Conservation (phyloP, 2,888 invertebrate species). For the Cabera pusaria region DNA sequence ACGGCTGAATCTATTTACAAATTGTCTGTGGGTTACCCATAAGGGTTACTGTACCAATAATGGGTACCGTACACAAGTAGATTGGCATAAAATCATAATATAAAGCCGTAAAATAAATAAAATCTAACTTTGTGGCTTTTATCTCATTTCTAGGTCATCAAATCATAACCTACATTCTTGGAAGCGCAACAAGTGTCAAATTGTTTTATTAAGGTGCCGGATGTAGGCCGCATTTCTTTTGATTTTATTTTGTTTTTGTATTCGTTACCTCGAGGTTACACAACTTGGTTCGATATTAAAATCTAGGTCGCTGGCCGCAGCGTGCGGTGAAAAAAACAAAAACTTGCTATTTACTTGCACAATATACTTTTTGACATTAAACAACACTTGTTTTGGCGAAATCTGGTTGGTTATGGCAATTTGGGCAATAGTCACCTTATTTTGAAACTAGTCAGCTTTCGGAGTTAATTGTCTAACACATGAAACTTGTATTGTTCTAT, state of each 20-base stretch:
- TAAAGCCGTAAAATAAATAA: too few species aligned
- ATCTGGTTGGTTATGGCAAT: conserved; percentile 8
- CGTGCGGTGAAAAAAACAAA: conserved; percentile 41
- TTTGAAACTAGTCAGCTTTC: too few species aligned
- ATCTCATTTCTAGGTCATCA: conserved; percentile 18
- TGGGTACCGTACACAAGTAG: too few species aligned
- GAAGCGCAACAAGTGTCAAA: conserved; percentile 21
- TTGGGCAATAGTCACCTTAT: background rate
- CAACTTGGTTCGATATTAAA: conserved; percentile 39
- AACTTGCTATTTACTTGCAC: conserved; percentile 50
- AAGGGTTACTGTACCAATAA: too few species aligned
- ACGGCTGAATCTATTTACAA: too few species aligned
- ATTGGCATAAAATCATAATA: too few species aligned
- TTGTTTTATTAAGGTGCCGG: conserved; percentile 25
- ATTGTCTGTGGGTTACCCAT: too few species aligned
- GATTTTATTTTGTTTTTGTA: conserved; percentile 24
- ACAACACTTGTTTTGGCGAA: conserved; percentile 30
- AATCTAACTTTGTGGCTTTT: too few species aligned
- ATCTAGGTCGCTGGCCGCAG: conserved; percentile 45
- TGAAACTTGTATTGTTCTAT: too few species aligned
- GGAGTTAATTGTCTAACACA: too few species aligned
- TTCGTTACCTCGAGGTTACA: conserved; percentile 37
- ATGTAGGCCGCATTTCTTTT: conserved; percentile 27
- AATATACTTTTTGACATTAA: conserved; percentile 39
- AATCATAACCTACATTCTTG: conserved; percentile 5